Percentiles rank a stretch among this genome's conserved stretches.
phyloP scores from a whole-genome alignment of 2,797 vertebrate genomes.

The Peromyscus nudipes region DNA sequence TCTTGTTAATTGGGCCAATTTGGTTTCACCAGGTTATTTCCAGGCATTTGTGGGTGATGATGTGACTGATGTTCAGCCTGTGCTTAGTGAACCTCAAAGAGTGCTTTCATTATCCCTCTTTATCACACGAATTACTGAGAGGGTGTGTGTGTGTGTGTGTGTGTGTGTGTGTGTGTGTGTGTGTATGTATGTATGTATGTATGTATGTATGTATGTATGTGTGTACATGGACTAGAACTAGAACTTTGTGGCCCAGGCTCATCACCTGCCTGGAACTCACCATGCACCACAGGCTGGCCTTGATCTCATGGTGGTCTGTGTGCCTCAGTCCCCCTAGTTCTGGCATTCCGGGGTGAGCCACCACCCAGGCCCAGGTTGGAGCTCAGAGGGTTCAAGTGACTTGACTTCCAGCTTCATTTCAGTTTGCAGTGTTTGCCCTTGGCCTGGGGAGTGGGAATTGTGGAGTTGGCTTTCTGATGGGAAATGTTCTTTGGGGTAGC shows the following conservation, averaged over 20 bases:
- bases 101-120: no score
- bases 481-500: neutral
- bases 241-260: neutral
- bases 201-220: neutral
- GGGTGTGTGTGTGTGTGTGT: no score
- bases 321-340: neutral
- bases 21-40: constrained; percentile 13
- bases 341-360: neutral
- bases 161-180: no score
- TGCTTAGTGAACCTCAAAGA: neutral
- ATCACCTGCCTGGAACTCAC: neutral
- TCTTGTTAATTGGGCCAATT: neutral
- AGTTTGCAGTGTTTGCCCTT: neutral
- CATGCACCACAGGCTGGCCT: neutral
- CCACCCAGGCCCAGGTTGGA: neutral
- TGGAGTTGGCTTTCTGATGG: neutral
- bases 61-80: neutral
- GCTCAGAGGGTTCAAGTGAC: neutral
- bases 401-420: neutral
- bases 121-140: neutral
- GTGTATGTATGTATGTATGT: neutral
- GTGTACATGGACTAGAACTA: neutral
- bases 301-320: neutral
- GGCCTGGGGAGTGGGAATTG: neutral
- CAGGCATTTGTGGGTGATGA: neutral